Conservation (phyloP, 2,888 invertebrate genomes). For the Drymonia ruficornis region DNA sequence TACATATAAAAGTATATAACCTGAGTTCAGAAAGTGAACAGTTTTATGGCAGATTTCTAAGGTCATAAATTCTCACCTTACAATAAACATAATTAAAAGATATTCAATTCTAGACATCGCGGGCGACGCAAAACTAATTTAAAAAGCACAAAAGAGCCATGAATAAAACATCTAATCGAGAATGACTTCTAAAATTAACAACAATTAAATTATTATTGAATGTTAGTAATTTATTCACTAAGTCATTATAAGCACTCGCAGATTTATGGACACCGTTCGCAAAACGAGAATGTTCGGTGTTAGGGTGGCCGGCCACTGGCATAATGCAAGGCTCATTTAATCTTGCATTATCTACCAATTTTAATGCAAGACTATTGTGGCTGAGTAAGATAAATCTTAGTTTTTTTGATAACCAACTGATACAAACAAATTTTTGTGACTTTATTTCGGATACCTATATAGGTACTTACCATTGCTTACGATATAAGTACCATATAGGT, state of each 20-base stretch:
- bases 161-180: constrained; percentile 19
- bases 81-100: constrained; percentile 18
- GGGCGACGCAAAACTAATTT: not conserved
- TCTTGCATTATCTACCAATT: no score
- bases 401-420: no score
- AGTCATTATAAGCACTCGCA: constrained; percentile 46
- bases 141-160: constrained; percentile 6
- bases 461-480: no score
- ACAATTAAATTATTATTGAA: constrained; percentile 36
- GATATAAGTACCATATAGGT: no score
- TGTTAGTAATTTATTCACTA: constrained; percentile 41
- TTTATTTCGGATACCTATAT: no score
- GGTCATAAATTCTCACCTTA: constrained; percentile 16
- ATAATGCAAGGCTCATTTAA: no score
- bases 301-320: constrained; percentile 12
- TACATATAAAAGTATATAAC: no score
- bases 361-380: not conserved
- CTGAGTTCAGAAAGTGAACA: no score
- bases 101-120: not conserved
- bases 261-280: constrained; percentile 55
- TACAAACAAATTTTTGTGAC: no score
- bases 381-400: no score
- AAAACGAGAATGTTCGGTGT: constrained; percentile 23
- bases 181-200: constrained; percentile 36
- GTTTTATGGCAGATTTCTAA: not conserved